Evolutionary conservation across 2,797 vertebrate genomes (phyloP).

Genomic region (Poecilia velifera): DNA sequence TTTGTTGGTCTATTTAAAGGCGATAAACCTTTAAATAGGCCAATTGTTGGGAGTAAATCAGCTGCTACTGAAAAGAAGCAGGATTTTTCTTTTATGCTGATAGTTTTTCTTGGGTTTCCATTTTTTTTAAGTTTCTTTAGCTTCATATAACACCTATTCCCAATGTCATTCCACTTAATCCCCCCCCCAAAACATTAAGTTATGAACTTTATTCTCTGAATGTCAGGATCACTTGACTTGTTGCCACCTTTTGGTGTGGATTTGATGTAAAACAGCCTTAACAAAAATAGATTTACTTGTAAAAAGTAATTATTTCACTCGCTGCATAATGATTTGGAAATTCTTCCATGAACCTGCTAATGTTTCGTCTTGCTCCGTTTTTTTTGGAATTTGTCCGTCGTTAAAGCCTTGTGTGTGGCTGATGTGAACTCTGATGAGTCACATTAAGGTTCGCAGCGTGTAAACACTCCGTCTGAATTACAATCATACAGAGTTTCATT

Average conservation of each 20-base stretch:
- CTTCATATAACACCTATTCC: not conserved
- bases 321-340: slow-evolving; percentile 28
- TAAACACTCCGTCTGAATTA: slow-evolving; percentile 42
- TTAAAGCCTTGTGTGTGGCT: slow-evolving; percentile 1
- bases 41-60: not conserved
- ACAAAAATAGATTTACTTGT: not conserved
- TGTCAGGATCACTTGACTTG: not conserved
- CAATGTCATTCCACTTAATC: not conserved
- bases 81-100: not conserved
- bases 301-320: not conserved
- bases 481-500: slow-evolving; percentile 36
- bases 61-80: not conserved
- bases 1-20: no score
- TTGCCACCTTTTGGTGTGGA: not conserved
- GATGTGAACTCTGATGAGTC: slow-evolving; percentile 27
- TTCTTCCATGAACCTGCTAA: slow-evolving; percentile 10
- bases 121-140: not conserved
- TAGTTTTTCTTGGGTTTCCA: not conserved
- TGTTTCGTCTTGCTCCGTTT: not conserved
- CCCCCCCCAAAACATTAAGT: not conserved
- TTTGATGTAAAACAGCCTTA: not conserved
- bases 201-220: not conserved
- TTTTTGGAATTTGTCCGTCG: slow-evolving; percentile 17
- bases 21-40: not conserved
- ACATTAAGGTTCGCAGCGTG: slow-evolving; percentile 42